phyloP scores from a whole-genome alignment of 2,797 vertebrate genomes.

The Sphenodon punctatus region DNA sequence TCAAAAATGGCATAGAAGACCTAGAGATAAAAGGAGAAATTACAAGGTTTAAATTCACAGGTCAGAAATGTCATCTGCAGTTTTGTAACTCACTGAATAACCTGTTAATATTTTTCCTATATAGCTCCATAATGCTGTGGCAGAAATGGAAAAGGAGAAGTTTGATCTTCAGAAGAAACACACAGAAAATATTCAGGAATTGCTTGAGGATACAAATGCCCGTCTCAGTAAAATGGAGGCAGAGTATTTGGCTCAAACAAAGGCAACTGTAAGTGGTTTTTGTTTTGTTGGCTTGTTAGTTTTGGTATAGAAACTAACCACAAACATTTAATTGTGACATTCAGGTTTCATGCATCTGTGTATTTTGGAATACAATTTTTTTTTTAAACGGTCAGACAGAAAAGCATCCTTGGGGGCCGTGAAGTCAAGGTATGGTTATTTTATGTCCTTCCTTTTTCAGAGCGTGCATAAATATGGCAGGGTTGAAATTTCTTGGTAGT shows the following conservation, averaged over 20 bases:
- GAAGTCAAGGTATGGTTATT: neutral
- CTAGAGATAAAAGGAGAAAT: neutral
- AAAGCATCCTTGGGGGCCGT: neutral
- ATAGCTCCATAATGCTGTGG: constrained; percentile 84
- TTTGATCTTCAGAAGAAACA: constrained; percentile 88
- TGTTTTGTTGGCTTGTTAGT: too few species aligned
- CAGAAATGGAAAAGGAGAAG: constrained; percentile 94
- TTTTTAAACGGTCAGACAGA: neutral
- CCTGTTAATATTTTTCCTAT: neutral
- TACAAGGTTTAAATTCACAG: neutral
- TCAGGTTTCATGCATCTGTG: rapidly evolving
- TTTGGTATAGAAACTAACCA: rapidly evolving
- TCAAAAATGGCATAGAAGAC: neutral
- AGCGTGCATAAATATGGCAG: neutral
- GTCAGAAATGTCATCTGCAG: neutral
- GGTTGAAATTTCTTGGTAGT: neutral
- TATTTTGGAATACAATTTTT: neutral
- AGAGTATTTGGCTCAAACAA: constrained; percentile 82
- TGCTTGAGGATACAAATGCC: constrained; percentile 88
- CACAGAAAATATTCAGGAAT: constrained; percentile 87
- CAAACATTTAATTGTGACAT: neutral
- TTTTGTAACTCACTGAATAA: neutral
- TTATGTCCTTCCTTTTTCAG: neutral
- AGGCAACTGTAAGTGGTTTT: constrained; percentile 80
- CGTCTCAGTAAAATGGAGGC: constrained; percentile 89